A percentile compares a stretch with the other conserved stretches of the same genome.
These are phyloP conservation scores for Smutsia gigantea DNA, from an alignment of 2,797 vertebrate genomes.

Conservation along the genomic window DNA sequence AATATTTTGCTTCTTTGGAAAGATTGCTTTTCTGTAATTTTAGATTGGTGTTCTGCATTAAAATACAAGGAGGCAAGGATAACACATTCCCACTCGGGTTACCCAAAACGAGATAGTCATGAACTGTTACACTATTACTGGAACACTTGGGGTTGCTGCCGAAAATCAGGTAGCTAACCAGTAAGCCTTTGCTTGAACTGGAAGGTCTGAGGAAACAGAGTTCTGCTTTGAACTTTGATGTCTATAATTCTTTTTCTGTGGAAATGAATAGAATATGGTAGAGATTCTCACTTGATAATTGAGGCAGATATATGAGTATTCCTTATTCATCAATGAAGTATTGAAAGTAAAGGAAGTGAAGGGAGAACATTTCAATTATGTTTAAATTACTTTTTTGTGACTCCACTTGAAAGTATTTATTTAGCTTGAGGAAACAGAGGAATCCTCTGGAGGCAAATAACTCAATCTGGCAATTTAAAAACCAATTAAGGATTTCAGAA, in stretches of 20 bases:
- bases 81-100: neutral
- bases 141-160: neutral
- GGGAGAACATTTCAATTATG: conserved; percentile 78
- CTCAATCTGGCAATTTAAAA: conserved; percentile 82
- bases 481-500: conserved; percentile 77
- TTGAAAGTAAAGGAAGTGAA: conserved; percentile 79
- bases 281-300: conserved; percentile 73
- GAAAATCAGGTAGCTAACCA: conserved; percentile 70
- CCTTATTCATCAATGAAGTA: conserved; percentile 76
- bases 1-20: conserved; percentile 78
- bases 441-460: conserved; percentile 78
- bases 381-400: conserved; percentile 84
- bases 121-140: neutral
- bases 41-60: conserved; percentile 50
- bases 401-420: conserved; percentile 83
- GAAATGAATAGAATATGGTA: conserved; percentile 75
- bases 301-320: conserved; percentile 56
- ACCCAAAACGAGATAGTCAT: neutral
- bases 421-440: conserved; percentile 79
- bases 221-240: conserved; percentile 71
- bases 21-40: conserved; percentile 77
- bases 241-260: conserved; percentile 79
- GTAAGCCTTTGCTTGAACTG: conserved; percentile 61
- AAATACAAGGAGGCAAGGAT: conserved; percentile 4
- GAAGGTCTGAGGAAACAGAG: conserved; percentile 59